Percentiles rank a stretch among this genome's conserved stretches.
Conservation (phyloP, 2,113 vertebrate genomes). For the Probosciger aterrimus region DNA sequence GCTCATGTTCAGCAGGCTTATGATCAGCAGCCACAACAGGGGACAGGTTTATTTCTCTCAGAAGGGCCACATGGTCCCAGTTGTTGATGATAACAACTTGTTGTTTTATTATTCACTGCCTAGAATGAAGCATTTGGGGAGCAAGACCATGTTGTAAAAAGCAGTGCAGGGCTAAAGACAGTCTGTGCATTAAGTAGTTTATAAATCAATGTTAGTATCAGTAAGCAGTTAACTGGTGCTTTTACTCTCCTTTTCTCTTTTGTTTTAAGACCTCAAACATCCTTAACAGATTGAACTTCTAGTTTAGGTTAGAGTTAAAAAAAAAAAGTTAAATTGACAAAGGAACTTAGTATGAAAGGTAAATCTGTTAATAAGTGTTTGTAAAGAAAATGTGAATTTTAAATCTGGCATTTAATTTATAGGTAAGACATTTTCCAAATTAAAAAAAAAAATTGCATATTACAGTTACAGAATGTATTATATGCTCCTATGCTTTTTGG, state of each 20-base stretch:
- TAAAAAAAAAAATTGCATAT: background rate
- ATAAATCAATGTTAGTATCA: background rate
- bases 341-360: background rate
- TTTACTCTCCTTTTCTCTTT: background rate
- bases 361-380: background rate
- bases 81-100: background rate
- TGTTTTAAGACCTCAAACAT: background rate
- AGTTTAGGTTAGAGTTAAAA: background rate
- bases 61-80: rapidly evolving
- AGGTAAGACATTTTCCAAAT: background rate
- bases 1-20: background rate
- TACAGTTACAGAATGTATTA: background rate
- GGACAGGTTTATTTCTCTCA: background rate
- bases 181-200: background rate
- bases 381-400: background rate
- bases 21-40: background rate
- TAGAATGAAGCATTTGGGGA: background rate
- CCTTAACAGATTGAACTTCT: background rate
- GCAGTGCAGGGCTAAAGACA: background rate
- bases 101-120: background rate
- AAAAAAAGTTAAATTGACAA: background rate
- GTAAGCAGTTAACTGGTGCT: background rate
- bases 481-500: background rate
- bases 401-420: background rate
- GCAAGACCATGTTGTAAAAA: background rate